These are phyloP conservation scores for Heloderma charlesbogerti DNA, from an alignment of 2,113 vertebrate genomes.

Conservation along the genomic window DNA sequence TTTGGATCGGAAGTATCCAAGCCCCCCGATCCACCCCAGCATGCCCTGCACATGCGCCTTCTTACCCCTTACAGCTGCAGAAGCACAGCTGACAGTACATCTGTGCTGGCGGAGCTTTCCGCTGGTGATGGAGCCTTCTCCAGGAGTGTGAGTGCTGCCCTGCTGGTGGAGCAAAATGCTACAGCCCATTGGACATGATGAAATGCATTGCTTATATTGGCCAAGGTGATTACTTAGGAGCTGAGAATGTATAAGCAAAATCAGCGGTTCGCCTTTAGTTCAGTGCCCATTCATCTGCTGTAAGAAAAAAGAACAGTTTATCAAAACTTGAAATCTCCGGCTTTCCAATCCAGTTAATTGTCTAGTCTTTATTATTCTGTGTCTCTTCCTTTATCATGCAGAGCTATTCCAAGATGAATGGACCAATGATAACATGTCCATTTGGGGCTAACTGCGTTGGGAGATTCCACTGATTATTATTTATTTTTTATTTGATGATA, in stretches of 20 bases:
- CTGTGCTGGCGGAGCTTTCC: no score
- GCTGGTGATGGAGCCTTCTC: no score
- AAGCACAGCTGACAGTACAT: background rate
- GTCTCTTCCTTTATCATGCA: background rate
- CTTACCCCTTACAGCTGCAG: background rate
- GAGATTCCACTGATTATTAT: background rate
- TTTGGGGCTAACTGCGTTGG: background rate
- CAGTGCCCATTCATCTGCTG: background rate
- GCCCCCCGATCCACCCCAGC: background rate
- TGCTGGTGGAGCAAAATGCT: no score
- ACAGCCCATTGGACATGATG: background rate
- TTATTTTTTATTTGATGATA: no score
- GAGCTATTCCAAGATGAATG: background rate
- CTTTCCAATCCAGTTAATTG: background rate
- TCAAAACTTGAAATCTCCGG: background rate
- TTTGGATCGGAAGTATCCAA: background rate
- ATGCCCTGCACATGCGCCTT: background rate
- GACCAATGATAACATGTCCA: background rate
- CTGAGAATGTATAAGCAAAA: background rate
- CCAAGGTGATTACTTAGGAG: background rate
- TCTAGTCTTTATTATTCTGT: background rate
- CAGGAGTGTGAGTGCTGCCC: no score
- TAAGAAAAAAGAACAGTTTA: background rate
- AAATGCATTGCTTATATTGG: background rate
- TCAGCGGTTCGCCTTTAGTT: background rate